Percentiles rank a stretch among this genome's conserved stretches.
phyloP scores from a whole-genome alignment of 2,797 vertebrate genomes.

The Hapalemur alaotrensis region DNA sequence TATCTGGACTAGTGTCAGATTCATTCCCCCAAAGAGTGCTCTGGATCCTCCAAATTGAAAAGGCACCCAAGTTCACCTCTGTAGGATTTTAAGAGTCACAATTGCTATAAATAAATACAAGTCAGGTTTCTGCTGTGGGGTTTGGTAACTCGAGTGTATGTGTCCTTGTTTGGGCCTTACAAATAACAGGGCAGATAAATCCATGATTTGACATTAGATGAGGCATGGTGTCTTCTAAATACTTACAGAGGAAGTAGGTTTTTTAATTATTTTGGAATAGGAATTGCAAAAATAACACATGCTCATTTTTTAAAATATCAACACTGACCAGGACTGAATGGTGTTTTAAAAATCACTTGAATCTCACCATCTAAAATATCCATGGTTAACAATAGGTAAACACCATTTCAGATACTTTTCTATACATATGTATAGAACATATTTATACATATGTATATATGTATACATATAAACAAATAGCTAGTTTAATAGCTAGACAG shows the following conservation, averaged over 20 bases:
- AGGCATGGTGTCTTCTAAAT: neutral
- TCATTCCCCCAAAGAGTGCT: neutral
- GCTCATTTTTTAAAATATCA: neutral
- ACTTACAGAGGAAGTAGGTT: neutral
- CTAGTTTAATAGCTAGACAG: neutral
- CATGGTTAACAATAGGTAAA: neutral
- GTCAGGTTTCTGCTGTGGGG: neutral
- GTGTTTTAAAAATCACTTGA: conserved; percentile 6
- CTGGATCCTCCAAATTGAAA: neutral
- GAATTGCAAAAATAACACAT: neutral
- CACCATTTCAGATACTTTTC: neutral
- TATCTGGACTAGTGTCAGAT: neutral
- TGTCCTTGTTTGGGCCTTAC: neutral
- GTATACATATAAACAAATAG: neutral
- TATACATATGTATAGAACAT: neutral
- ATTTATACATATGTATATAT: no score
- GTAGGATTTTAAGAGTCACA: neutral
- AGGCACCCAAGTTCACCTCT: neutral
- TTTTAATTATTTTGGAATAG: neutral
- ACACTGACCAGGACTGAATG: neutral
- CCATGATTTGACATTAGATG: neutral
- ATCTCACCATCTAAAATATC: neutral
- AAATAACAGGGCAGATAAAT: neutral
- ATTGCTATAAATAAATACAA: neutral
- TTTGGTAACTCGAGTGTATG: neutral